These are phyloP conservation scores for Heliangelus exortis DNA, from an alignment of 2,797 vertebrate genomes.

Conservation along the genomic window DNA sequence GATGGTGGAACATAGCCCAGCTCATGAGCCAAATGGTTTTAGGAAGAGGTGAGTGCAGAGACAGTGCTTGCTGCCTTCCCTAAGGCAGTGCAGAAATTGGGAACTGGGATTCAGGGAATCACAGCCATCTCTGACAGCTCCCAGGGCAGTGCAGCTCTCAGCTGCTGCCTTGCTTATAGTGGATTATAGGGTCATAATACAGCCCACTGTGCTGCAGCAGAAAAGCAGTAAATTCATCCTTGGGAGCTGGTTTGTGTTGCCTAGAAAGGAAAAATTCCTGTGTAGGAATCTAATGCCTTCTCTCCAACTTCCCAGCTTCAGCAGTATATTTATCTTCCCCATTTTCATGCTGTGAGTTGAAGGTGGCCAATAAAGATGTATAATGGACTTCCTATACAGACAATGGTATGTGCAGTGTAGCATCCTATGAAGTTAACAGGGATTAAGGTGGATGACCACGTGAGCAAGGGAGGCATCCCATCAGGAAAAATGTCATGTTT, in stretches of 20 bases:
- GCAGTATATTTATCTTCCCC: conserved; percentile 23
- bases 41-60: background rate
- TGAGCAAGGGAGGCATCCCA: background rate
- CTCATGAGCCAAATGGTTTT: background rate
- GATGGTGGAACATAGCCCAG: background rate
- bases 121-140: background rate
- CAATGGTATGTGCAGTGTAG: background rate
- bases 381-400: background rate
- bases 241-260: conserved; percentile 15
- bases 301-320: conserved; percentile 3
- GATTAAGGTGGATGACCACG: conserved; percentile 44
- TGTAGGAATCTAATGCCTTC: conserved; percentile 17
- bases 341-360: background rate
- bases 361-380: background rate
- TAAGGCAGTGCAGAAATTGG: background rate
- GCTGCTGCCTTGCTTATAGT: background rate
- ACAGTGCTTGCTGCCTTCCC: background rate
- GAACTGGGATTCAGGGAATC: background rate
- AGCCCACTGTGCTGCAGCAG: background rate
- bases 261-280: conserved; percentile 40
- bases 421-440: conserved; percentile 24
- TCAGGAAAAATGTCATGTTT: conserved; percentile 4
- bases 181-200: background rate
- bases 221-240: conserved; percentile 37
- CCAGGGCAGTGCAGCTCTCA: background rate